Conservation (phyloP, 2,113 vertebrate species). For the Uropsilus gracilis region DNA sequence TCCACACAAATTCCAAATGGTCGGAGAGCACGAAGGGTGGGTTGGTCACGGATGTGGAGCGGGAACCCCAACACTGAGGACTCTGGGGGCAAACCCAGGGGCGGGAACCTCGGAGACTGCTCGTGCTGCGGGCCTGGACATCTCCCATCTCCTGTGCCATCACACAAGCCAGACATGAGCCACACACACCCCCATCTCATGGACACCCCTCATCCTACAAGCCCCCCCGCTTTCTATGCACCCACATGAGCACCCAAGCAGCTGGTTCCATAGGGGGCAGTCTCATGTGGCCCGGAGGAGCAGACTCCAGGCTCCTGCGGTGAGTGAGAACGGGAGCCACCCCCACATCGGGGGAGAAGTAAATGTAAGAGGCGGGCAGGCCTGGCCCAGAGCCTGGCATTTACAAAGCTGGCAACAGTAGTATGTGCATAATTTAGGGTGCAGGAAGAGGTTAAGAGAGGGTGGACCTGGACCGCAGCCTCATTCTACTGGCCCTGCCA, state of each 20-base stretch:
- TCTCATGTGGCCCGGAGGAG: background rate
- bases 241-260: background rate
- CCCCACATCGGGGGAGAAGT: background rate
- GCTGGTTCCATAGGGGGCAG: background rate
- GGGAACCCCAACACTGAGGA: background rate
- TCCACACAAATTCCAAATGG: background rate
- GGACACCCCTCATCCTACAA: background rate
- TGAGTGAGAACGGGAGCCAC: no score
- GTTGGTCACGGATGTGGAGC: background rate
- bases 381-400: background rate
- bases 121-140: background rate
- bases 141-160: background rate
- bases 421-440: no score
- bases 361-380: rapidly evolving
- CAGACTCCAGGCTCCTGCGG: no score
- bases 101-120: rapidly evolving
- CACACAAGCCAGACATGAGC: background rate
- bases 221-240: background rate
- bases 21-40: background rate
- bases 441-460: background rate
- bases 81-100: rapidly evolving
- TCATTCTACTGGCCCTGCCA: background rate
- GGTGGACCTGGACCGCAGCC: background rate
- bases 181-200: rapidly evolving
- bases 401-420: background rate